phyloP scores from a whole-genome alignment of 1,140 invertebrate species.

The Propsilocerus akamusi region DNA sequence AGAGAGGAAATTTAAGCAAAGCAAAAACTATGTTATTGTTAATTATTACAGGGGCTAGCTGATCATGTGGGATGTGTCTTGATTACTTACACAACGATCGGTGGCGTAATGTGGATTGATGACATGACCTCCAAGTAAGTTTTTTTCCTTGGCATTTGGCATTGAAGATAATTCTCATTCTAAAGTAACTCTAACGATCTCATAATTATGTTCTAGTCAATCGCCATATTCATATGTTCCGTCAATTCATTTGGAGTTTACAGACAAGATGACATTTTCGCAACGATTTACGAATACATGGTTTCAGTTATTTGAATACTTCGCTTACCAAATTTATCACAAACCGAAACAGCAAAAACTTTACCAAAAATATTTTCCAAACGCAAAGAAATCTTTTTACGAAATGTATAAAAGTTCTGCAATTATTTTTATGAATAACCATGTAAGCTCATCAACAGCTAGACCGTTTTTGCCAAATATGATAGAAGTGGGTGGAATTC shows the following conservation, averaged over 20 bases:
- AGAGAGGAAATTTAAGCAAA: no score
- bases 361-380: neutral
- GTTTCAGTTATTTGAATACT: slow-evolving; percentile 5
- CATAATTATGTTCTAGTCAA: slow-evolving; percentile 12
- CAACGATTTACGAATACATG: slow-evolving; percentile 24
- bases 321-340: slow-evolving; percentile 7
- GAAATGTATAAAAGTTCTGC: neutral
- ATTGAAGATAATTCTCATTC: no score
- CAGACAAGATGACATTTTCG: slow-evolving; percentile 24
- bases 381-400: neutral
- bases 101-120: no score
- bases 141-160: no score
- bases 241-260: slow-evolving; percentile 12
- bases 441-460: slow-evolving; percentile 9
- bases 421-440: slow-evolving; percentile 8
- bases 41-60: no score
- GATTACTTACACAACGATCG: no score
- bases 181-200: neutral
- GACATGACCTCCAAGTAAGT: no score
- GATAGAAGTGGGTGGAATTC: slow-evolving; percentile 14
- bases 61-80: no score
- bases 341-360: slow-evolving; percentile 17
- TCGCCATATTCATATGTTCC: slow-evolving; percentile 21
- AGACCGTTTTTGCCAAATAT: slow-evolving; percentile 11
- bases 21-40: no score